phyloP scores from a whole-genome alignment of 2,113 vertebrate species.

The Casuarius casuarius region DNA sequence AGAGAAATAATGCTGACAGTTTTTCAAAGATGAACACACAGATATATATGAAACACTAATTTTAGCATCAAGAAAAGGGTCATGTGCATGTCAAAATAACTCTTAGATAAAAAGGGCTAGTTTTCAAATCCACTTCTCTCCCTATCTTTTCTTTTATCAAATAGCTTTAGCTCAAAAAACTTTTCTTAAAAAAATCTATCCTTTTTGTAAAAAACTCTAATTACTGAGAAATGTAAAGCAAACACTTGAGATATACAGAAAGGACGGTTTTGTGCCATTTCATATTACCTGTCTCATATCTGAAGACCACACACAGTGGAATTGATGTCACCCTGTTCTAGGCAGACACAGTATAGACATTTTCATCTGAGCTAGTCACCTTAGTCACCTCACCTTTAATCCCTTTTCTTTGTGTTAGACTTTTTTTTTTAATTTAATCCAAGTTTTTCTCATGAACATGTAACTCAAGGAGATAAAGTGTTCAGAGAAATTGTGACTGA shows the following conservation, averaged over 20 bases:
- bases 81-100: neutral
- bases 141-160: neutral
- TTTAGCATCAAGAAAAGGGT: neutral
- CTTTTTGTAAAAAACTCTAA: neutral
- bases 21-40: neutral
- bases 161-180: neutral
- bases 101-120: neutral
- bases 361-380: neutral
- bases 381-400: neutral
- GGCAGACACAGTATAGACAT: neutral
- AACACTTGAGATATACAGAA: neutral
- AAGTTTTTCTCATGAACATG: neutral
- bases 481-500: neutral
- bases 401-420: neutral
- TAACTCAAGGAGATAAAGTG: neutral
- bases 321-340: neutral
- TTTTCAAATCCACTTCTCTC: neutral
- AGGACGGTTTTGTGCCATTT: neutral
- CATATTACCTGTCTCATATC: neutral
- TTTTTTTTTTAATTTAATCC: neutral
- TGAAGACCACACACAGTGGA: neutral
- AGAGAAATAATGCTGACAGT: neutral
- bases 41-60: neutral
- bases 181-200: neutral
- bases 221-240: neutral